Evolutionary conservation across 1,140 invertebrate genomes (phyloP).

Genomic region (Leptestheria dahalacensis): DNA sequence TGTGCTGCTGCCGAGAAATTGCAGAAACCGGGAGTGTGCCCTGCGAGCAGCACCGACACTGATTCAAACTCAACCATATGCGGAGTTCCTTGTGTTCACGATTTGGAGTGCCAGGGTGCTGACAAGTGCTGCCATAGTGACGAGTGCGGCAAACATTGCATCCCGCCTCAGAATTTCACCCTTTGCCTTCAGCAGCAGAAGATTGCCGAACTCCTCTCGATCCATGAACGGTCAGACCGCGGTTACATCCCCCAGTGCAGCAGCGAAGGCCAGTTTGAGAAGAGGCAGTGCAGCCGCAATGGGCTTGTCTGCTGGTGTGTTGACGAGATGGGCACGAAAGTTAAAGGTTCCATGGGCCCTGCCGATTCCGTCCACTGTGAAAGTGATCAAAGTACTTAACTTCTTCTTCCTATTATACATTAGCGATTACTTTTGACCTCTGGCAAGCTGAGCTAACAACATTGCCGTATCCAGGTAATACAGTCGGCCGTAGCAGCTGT

Average conservation of each 20-base stretch:
- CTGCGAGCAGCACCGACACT: constrained; percentile 19
- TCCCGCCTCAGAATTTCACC: constrained; percentile 48
- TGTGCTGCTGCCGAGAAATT: constrained; percentile 58
- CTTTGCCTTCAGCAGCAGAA: constrained; percentile 55
- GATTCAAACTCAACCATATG: constrained; percentile 32
- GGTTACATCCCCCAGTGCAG: constrained; percentile 69
- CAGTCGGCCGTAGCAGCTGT: constrained; percentile 31
- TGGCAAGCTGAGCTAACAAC: too few relatives aligned
- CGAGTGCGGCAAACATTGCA: constrained; percentile 48
- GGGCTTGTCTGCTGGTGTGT: constrained; percentile 77
- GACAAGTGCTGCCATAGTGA: constrained; percentile 62
- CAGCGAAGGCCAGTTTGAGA: constrained; percentile 45
- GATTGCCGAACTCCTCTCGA: constrained; percentile 53
- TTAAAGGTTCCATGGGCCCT: constrained; percentile 59
- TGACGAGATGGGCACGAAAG: constrained; percentile 52
- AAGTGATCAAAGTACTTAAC: constrained; percentile 7
- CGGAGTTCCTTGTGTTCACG: constrained; percentile 48
- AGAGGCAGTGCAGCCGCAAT: constrained; percentile 58
- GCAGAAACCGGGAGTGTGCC: constrained; percentile 54
- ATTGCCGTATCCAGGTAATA: constrained; percentile 18
- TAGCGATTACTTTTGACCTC: neutral
- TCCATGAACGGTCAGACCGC: constrained; percentile 52
- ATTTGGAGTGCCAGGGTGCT: constrained; percentile 59
- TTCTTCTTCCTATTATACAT: too few relatives aligned
- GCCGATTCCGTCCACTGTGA: constrained; percentile 48